phyloP scores from a whole-genome alignment of 1,140 invertebrate genomes.

The Drosophila melanogaster region Release_6_plus_ISO1_MT NT_033777.3:7529001-7529500 shows the following conservation, averaged over 20 bases:
- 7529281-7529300: neutral
- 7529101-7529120: neutral
- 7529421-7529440: slow-evolving; percentile 27
- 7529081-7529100: neutral
- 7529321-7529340: slow-evolving; percentile 46
- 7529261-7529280: neutral
- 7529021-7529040: slow-evolving; percentile 18
- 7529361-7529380: slow-evolving; percentile 46
- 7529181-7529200: slow-evolving; percentile 33
- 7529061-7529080: neutral
- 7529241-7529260: slow-evolving; percentile 8
- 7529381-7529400: slow-evolving; percentile 48
- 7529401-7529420: slow-evolving; percentile 50
- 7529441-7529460: slow-evolving; percentile 31
- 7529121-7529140: neutral
- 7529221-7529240: slow-evolving; percentile 58
- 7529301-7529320: slow-evolving; percentile 30
- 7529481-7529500: slow-evolving; percentile 36
- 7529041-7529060: slow-evolving; percentile 24
- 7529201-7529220: slow-evolving; percentile 54
- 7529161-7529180: neutral
- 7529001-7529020: slow-evolving; percentile 34
- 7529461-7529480: slow-evolving; percentile 32
- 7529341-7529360: slow-evolving; percentile 60
- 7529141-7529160: neutral